Evolutionary conservation across 2,888 invertebrate species (phyloP), one percentile per base, ranked within the genome.

Genomic region (Rhorus exstirpatorius): DNA sequence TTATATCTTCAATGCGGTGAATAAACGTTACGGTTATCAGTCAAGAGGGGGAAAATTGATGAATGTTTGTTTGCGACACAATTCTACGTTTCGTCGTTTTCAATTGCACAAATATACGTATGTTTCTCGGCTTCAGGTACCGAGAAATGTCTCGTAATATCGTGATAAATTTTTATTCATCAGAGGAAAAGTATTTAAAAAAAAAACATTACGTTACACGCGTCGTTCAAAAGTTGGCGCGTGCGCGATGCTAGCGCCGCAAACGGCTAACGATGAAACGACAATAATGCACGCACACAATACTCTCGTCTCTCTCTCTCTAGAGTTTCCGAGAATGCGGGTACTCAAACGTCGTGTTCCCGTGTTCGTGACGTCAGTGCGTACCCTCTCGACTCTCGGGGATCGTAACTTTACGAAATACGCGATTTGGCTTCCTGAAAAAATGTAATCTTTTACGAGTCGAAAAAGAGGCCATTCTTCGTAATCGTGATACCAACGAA

Each of bases 301-400:
- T 21, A 58, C 26, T 19, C 26, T 17, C 26, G 44, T 17, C 26
- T 44, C 21, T 53, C 21, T 58, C 19, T 17, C 53, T 53, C 38
- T n/a, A 2, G 51, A 17, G 51, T 68, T 81, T 81, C 81, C 67
- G 38, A 61, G 81, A 81, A 81, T 61, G 72, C 51, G 58, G 60
- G 65, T 71, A 77, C 81, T 81, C 65, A 65, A 67, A 67, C 65
- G 46, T 75, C 67, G n/a, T n/a, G n/a, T n/a, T n/a, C n/a, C n/a
- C n/a, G 81, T 67, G 60, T 70, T 41, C 67, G 81, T 78, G 81
- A 81, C 81, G 77, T 81, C 76, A 77, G 72, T 65, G 38, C 41
- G 74, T 74, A 60, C 74, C 55, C 65, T 63, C 71, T 60, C 35
- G 63, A 41, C 19, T 14, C 19, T 26, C n/a, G n/a, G n/a, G n/a